These are phyloP conservation scores for Napeogenes sylphis DNA, from an alignment of 2,888 invertebrate genomes.

Conservation along the genomic window DNA sequence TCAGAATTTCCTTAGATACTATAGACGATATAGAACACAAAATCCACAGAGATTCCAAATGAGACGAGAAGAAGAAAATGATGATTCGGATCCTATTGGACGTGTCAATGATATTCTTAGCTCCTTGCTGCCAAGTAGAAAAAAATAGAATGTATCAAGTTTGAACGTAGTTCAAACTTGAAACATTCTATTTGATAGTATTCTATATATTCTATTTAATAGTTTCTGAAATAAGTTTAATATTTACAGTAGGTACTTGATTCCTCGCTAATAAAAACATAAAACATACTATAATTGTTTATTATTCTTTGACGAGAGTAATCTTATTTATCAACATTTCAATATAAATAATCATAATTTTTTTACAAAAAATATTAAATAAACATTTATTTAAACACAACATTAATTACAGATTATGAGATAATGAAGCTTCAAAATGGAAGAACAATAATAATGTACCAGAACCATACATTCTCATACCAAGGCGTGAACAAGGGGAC, in stretches of 20 bases:
- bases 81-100: constrained; percentile 8
- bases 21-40: constrained; percentile 11
- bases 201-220: no score
- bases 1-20: constrained; percentile 11
- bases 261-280: no score
- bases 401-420: constrained; percentile 18
- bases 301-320: no score
- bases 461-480: constrained; percentile 31
- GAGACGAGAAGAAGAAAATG: constrained; percentile 9
- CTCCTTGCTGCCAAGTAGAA: constrained; percentile 11
- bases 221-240: no score
- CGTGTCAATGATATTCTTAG: constrained; percentile 17
- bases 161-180: no score
- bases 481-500: constrained; percentile 24
- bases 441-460: constrained; percentile 27
- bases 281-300: no score
- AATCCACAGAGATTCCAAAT: constrained; percentile 14
- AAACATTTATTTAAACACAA: not conserved
- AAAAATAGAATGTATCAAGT: not conserved
- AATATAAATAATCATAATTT: no score
- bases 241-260: no score
- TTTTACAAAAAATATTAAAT: no score
- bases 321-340: no score
- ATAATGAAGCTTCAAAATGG: constrained; percentile 23
- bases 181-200: no score